Percentiles rank a stretch among this genome's conserved stretches.
Conservation (phyloP, 2,113 vertebrate species). For the Sturnira hondurensis region DNA sequence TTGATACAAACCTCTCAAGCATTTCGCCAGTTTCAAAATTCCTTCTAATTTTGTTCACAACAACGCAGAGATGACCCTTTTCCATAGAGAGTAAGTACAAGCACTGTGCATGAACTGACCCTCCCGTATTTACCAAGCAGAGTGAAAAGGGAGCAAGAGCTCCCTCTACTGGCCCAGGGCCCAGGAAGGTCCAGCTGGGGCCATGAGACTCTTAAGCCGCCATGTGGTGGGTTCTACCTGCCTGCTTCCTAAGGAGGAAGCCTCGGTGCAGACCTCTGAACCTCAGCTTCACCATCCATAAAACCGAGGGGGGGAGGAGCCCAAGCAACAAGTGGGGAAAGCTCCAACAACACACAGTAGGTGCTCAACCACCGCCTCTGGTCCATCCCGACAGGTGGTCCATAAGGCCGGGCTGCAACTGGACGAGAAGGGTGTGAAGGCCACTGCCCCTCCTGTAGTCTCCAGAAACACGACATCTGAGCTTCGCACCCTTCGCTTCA, state of each 20-base stretch:
- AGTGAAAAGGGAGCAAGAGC: not conserved
- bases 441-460: constrained; percentile 59
- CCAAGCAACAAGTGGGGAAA: accelerated
- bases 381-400: constrained; percentile 79
- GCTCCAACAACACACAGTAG: accelerated
- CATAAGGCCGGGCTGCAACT: constrained; percentile 88
- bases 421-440: constrained; percentile 85
- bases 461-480: constrained; percentile 61
- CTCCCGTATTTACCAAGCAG: no score
- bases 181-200: not conserved
- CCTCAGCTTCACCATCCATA: no score
- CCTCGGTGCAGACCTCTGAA: not conserved
- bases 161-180: not conserved
- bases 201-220: not conserved
- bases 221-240: accelerated
- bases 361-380: not conserved
- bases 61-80: not conserved
- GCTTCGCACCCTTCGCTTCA: constrained; percentile 70
- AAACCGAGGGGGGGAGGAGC: not conserved
- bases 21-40: not conserved
- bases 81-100: no score
- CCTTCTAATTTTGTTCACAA: not conserved
- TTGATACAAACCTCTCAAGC: not conserved
- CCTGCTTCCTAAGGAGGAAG: not conserved
- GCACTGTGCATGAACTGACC: no score